Conservation (phyloP, 2,888 invertebrate species). For the Dascillus cervinus region DNA sequence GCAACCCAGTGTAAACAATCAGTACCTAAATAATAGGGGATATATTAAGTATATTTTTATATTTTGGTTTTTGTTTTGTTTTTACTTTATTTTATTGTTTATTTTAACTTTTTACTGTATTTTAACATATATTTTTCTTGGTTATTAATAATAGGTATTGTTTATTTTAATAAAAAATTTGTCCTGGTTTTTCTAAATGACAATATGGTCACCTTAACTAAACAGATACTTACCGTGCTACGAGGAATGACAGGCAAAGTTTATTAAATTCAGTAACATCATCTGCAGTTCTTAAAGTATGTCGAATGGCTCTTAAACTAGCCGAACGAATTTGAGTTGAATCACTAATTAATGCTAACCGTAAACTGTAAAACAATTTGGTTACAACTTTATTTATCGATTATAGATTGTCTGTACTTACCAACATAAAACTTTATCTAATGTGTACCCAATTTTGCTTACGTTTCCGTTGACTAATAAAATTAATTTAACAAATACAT, state of each 20-base stretch:
- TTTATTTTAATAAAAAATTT: no score
- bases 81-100: no score
- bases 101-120: no score
- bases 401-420: constrained; percentile 39
- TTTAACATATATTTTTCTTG: no score
- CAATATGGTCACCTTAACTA: neutral
- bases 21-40: no score
- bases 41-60: no score
- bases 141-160: no score
- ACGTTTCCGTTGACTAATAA: constrained; percentile 53
- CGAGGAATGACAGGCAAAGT: constrained; percentile 75
- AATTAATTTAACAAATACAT: constrained; percentile 77
- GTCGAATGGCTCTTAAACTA: constrained; percentile 77
- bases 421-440: constrained; percentile 79
- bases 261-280: constrained; percentile 74
- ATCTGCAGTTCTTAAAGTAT: constrained; percentile 69
- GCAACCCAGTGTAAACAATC: no score
- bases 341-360: constrained; percentile 76
- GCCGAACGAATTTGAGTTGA: constrained; percentile 86
- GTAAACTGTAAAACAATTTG: constrained; percentile 56
- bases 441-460: constrained; percentile 60
- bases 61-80: neutral
- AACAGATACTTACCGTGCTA: constrained; percentile 55
- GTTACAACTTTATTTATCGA: constrained; percentile 3
- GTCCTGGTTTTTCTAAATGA: no score